Evolutionary conservation across 2,113 vertebrate species (phyloP).

Genomic region (Lanius collurio): DNA sequence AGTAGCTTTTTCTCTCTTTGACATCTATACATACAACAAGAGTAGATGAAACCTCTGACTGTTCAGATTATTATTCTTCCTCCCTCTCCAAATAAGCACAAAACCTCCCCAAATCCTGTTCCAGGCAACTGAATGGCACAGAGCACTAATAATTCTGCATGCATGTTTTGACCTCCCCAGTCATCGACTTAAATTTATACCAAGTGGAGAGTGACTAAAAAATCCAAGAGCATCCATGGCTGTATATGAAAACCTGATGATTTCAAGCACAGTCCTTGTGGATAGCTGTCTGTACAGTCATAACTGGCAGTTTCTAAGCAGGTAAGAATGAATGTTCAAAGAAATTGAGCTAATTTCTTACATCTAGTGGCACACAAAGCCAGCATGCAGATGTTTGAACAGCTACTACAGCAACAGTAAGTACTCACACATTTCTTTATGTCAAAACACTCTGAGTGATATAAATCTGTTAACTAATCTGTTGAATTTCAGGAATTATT

Average conservation of each 20-base stretch:
- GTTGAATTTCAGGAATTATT: neutral
- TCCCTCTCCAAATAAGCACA: neutral
- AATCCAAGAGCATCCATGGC: rapidly evolving
- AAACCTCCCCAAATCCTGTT: neutral
- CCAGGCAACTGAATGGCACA: neutral
- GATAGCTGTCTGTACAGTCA: neutral
- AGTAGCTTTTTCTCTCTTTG: neutral
- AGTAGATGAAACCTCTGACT: neutral
- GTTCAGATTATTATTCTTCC: neutral
- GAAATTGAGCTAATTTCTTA: neutral
- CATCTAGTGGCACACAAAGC: neutral
- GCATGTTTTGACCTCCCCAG: neutral
- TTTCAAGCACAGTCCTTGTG: neutral
- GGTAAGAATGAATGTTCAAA: neutral
- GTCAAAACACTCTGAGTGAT: neutral
- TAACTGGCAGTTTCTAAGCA: neutral
- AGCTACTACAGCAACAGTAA: neutral
- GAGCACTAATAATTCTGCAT: neutral
- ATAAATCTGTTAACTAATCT: neutral
- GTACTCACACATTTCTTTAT: neutral
- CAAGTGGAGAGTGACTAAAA: neutral
- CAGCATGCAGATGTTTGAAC: neutral
- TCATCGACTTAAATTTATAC: neutral
- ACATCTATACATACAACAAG: neutral
- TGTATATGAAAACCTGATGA: neutral